Percentiles rank a stretch among this genome's conserved stretches.
Evolutionary conservation across 1,140 invertebrate species (phyloP).

Genomic region (Brachionus sp.): DNA sequence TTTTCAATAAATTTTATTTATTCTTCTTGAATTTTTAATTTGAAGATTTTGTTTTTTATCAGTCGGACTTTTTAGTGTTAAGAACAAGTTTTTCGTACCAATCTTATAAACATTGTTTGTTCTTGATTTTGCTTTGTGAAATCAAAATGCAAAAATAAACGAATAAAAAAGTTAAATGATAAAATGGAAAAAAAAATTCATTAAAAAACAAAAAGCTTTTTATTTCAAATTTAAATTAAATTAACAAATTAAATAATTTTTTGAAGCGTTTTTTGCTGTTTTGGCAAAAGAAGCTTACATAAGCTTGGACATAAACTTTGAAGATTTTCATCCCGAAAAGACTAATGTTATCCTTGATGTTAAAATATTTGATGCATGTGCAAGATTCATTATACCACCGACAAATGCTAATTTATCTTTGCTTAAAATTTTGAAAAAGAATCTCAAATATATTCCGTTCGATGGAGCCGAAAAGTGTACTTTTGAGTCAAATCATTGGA

Average conservation of each 20-base stretch:
- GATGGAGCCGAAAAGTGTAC: neutral
- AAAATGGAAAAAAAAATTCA: too few species aligned
- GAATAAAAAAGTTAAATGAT: too few species aligned
- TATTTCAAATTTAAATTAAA: neutral
- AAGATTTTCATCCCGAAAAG: constrained; percentile 51
- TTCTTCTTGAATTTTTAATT: too few species aligned
- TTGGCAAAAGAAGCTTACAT: constrained; percentile 50
- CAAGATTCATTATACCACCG: constrained; percentile 46
- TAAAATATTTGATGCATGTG: constrained; percentile 48
- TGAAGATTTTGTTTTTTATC: too few species aligned
- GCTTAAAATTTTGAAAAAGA: constrained; percentile 30
- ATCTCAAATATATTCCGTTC: constrained; percentile 33
- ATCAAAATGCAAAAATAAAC: too few species aligned
- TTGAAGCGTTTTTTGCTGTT: constrained; percentile 47
- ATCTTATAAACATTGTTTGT: too few species aligned
- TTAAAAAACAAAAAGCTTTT: too few species aligned
- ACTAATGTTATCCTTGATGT: constrained; percentile 48
- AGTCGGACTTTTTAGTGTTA: too few species aligned
- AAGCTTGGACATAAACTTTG: constrained; percentile 50
- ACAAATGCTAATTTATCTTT: constrained; percentile 18
- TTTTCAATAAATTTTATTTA: too few species aligned
- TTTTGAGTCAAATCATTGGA: constrained; percentile 36
- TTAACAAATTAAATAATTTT: neutral
- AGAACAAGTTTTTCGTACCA: too few species aligned
- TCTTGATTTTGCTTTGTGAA: too few species aligned